Percentiles rank a stretch among this genome's conserved stretches.
Conservation (phyloP, 2,113 vertebrate species). For the Chloroceryle aenea region DNA sequence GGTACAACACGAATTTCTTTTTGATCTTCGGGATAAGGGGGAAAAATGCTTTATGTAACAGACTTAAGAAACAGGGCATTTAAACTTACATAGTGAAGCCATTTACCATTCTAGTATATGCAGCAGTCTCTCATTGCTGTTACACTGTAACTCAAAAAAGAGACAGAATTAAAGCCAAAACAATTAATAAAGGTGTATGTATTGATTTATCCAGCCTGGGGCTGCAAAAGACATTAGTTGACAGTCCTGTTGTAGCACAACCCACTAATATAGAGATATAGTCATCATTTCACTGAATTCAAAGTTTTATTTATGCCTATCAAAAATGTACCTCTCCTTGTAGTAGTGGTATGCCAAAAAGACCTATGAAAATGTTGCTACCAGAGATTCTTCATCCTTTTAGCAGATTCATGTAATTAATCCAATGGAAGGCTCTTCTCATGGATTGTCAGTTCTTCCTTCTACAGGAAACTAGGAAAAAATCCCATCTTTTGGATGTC, state of each 20-base stretch:
- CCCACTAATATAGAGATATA: background rate
- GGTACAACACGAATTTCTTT: background rate
- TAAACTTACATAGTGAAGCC: background rate
- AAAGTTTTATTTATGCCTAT: background rate
- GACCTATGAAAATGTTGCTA: background rate
- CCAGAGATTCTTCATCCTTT: background rate
- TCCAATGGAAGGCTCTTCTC: background rate
- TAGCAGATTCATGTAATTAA: background rate
- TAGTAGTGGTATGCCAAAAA: background rate
- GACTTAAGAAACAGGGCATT: background rate
- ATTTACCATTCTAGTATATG: background rate
- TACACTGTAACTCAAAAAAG: background rate
- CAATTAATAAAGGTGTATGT: background rate
- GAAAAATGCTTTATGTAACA: background rate
- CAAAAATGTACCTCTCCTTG: background rate
- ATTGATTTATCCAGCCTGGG: background rate
- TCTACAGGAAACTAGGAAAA: background rate
- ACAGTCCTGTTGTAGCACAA: background rate
- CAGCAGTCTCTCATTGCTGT: background rate
- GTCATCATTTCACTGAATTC: background rate
- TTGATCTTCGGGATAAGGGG: slow-evolving; percentile 1
- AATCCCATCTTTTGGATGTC: background rate
- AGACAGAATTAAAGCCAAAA: background rate
- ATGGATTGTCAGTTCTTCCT: background rate
- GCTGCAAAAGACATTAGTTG: background rate